A percentile compares a stretch with the other conserved stretches of the same genome.
These are phyloP conservation scores for Euthynnus affinis DNA, from an alignment of 2,797 vertebrate genomes.

Conservation along the genomic window DNA sequence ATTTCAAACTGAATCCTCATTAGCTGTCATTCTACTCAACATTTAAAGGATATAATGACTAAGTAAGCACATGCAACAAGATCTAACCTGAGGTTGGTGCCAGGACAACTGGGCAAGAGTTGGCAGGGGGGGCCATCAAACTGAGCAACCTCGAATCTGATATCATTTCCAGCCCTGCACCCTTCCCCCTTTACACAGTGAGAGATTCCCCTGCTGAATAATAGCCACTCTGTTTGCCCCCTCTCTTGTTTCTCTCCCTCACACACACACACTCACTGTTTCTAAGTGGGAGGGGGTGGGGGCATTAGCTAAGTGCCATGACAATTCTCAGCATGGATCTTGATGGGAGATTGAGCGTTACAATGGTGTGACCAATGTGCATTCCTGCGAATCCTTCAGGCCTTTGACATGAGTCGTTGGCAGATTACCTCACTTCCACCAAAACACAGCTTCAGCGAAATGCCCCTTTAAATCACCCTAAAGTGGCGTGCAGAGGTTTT, in stretches of 20 bases:
- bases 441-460: constrained; percentile 34
- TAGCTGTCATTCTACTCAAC: not conserved
- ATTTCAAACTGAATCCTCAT: constrained; percentile 1
- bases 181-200: constrained; percentile 63
- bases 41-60: constrained; percentile 22
- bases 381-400: constrained; percentile 70
- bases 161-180: constrained; percentile 62
- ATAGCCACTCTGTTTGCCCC: constrained; percentile 74
- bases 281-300: constrained; percentile 39
- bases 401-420: constrained; percentile 72
- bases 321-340: constrained; percentile 80
- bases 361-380: constrained; percentile 82
- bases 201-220: constrained; percentile 74
- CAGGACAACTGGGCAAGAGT: constrained; percentile 32
- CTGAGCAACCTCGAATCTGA: constrained; percentile 61
- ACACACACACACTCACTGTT: constrained; percentile 41
- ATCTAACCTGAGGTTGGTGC: constrained; percentile 23
- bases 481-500: constrained; percentile 41
- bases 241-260: constrained; percentile 29
- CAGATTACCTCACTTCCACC: constrained; percentile 72
- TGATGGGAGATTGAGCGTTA: constrained; percentile 75
- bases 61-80: not conserved
- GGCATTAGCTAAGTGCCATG: constrained; percentile 80
- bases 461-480: constrained; percentile 45
- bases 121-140: constrained; percentile 31